A percentile compares a stretch with the other conserved stretches of the same genome.
phyloP scores from a whole-genome alignment of 2,797 vertebrate genomes.

The Crocodylus rhombifer region DNA sequence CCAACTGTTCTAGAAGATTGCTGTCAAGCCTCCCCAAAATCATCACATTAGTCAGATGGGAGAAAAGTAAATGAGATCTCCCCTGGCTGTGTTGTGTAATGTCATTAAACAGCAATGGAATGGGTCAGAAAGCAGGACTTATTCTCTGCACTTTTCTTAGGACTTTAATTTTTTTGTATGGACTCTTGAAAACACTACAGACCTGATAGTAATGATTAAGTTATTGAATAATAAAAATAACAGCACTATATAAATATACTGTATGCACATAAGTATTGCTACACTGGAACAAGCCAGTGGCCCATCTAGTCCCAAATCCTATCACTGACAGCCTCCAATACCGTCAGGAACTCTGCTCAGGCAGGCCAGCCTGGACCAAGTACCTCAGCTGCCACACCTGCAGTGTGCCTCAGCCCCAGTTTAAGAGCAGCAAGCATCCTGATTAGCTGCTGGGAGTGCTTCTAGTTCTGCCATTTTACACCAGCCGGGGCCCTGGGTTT shows the following conservation, averaged over 20 bases:
- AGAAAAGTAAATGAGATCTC: slow-evolving; percentile 71
- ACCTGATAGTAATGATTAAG: too few relatives aligned
- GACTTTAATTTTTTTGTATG: not conserved
- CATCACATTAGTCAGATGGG: slow-evolving; percentile 80
- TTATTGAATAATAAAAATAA: not conserved
- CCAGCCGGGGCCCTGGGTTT: too few relatives aligned
- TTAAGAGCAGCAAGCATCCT: too few relatives aligned
- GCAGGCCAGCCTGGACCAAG: too few relatives aligned
- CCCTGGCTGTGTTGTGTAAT: slow-evolving; percentile 66
- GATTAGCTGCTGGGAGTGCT: too few relatives aligned
- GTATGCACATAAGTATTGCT: not conserved
- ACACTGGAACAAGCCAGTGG: not conserved
- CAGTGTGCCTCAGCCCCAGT: too few relatives aligned
- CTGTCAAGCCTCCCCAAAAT: slow-evolving; percentile 61
- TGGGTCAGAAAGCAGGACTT: not conserved
- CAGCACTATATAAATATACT: not conserved
- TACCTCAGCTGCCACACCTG: too few relatives aligned
- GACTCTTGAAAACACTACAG: too few relatives aligned
- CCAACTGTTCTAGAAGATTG: slow-evolving; percentile 71
- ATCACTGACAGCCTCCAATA: not conserved
- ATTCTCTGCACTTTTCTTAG: slow-evolving; percentile 40
- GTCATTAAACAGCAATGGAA: slow-evolving; percentile 36
- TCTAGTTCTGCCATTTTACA: too few relatives aligned
- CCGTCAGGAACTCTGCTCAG: too few relatives aligned
- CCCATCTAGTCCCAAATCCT: not conserved